Evolutionary conservation across 2,113 vertebrate genomes (phyloP).

Genomic region (Ctenomys sociabilis): DNA sequence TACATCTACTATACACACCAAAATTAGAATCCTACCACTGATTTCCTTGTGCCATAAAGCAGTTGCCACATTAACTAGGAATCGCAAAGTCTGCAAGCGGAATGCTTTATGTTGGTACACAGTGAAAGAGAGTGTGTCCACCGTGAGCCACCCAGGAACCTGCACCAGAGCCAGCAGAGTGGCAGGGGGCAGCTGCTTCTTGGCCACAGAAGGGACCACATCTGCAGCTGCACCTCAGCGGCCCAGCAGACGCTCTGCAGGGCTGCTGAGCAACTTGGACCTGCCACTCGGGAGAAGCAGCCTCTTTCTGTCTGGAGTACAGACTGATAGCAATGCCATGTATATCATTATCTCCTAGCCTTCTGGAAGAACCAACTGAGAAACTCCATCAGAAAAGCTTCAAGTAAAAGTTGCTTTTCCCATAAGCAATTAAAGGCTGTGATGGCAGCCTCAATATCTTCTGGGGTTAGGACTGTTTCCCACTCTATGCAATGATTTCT

Average conservation of each 20-base stretch:
- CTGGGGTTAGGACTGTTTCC: neutral
- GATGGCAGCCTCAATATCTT: neutral
- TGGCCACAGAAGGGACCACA: constrained; percentile 60
- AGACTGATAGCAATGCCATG: neutral
- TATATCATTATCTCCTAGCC: neutral
- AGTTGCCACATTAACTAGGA: constrained; percentile 40
- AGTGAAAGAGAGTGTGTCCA: constrained; percentile 31
- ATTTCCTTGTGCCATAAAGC: constrained; percentile 1
- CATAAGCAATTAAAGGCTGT: neutral
- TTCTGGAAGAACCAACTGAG: neutral
- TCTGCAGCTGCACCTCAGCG: constrained; percentile 36
- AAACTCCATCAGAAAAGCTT: neutral
- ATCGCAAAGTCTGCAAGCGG: neutral
- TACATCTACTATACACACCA: neutral
- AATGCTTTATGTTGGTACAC: neutral
- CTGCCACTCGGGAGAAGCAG: neutral
- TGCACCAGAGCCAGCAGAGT: constrained; percentile 1
- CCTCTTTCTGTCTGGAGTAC: neutral
- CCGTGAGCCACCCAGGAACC: constrained; percentile 45
- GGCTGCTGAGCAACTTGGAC: neutral
- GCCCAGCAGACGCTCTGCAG: neutral
- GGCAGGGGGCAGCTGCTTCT: constrained; percentile 29
- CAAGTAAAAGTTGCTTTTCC: neutral
- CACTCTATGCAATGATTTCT: neutral
- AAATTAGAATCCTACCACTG: neutral